phyloP scores from a whole-genome alignment of 2,797 vertebrate species.

The Anolis apletophallus region DNA sequence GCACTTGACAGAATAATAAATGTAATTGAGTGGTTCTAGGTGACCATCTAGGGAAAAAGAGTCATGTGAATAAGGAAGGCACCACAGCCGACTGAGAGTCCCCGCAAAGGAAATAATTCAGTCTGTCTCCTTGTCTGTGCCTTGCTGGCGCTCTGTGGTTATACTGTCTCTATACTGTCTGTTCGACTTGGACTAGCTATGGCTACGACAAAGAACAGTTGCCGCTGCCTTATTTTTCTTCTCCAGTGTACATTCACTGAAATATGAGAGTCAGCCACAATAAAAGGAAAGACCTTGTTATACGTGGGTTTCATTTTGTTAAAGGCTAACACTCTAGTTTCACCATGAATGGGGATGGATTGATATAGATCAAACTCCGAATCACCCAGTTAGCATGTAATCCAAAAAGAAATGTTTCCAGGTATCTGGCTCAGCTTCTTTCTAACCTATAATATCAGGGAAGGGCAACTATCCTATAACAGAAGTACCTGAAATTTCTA shows the following conservation, averaged over 20 bases:
- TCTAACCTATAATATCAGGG: background rate
- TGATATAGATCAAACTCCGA: background rate
- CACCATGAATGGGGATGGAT: background rate
- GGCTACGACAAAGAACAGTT: constrained; percentile 14
- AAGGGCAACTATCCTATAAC: background rate
- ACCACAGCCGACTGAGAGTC: constrained; percentile 59
- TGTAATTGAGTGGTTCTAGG: constrained; percentile 60
- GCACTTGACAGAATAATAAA: constrained; percentile 74
- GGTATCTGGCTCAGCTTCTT: background rate
- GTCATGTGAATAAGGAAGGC: constrained; percentile 54
- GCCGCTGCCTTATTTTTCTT: constrained; percentile 29
- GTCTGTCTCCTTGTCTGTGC: constrained; percentile 55
- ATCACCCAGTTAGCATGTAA: background rate
- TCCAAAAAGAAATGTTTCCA: background rate
- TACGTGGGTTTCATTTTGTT: constrained; percentile 51
- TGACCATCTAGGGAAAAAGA: constrained; percentile 64
- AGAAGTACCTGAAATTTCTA: background rate
- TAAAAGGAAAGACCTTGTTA: constrained; percentile 46
- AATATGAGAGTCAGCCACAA: constrained; percentile 51
- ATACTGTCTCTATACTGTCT: constrained; percentile 39
- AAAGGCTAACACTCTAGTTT: background rate
- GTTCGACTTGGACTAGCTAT: constrained; percentile 39
- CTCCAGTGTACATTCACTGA: background rate
- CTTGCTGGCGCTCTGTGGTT: constrained; percentile 53
- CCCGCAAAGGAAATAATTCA: constrained; percentile 67